These are phyloP conservation scores for Synanceia verrucosa DNA, from an alignment of 2,797 vertebrate genomes.

Conservation along the genomic window DNA sequence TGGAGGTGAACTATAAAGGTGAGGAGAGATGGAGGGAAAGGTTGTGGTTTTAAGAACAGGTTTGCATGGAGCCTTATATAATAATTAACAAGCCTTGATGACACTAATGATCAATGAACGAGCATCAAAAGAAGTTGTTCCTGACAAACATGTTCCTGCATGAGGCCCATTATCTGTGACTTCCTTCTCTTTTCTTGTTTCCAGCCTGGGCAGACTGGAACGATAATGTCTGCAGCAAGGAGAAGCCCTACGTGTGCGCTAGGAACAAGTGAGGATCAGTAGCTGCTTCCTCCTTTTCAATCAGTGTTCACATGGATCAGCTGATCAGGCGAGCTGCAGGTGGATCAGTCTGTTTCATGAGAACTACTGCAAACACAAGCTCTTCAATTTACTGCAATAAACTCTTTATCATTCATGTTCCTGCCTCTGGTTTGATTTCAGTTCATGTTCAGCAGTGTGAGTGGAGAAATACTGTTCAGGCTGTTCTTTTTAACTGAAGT, in stretches of 20 bases:
- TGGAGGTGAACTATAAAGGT: background rate
- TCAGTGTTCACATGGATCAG: background rate
- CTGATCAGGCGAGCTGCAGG: background rate
- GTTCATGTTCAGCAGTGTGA: too few species aligned
- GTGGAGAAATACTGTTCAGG: too few species aligned
- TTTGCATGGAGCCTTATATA: too few species aligned
- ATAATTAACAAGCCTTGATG: too few species aligned
- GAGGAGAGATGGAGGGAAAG: background rate
- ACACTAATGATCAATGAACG: too few species aligned
- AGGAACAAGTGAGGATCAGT: background rate
- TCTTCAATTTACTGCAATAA: background rate
- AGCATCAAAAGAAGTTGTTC: too few species aligned
- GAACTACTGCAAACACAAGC: background rate
- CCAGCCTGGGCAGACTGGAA: background rate
- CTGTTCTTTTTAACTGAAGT: too few species aligned
- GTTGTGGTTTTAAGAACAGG: too few species aligned
- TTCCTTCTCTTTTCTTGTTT: background rate
- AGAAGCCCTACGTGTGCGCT: background rate
- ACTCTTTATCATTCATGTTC: background rate
- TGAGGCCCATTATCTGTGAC: background rate
- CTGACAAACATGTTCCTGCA: too few species aligned
- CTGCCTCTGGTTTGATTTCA: too few species aligned
- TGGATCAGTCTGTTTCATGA: background rate
- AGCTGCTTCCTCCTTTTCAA: background rate
- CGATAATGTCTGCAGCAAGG: background rate